Evolutionary conservation across 2,113 vertebrate genomes (phyloP), one percentile per base, ranked within the genome.

Genomic region (Gallinago media): DNA sequence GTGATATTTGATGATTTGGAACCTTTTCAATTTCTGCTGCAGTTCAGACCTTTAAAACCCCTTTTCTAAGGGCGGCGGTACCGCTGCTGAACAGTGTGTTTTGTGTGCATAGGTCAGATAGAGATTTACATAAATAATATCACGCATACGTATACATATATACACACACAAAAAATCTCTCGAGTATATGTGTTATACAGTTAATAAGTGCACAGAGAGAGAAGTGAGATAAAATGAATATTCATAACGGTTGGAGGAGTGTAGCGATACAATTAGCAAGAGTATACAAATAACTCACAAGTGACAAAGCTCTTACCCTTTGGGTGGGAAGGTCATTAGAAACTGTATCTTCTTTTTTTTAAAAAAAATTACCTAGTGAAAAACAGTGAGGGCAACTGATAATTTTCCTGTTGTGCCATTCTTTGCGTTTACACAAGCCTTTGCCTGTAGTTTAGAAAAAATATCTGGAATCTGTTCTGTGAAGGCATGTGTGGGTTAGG

Each of bases 211-310:
- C 76, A 95, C 90, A 79, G 83, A 76, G 92, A 96, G 73, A 62
- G 83, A 92, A 93, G 92, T 96, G 78, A 88, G 87, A 78, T 91
- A 85, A 96, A 87, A 97, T 97, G 92, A 97, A 93, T 97, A 94
- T 97, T 97, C 97, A 95, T 97, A 93, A 71, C 1, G 0, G 38
- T 83, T 58, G 71, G 91, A 93, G 93, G 72, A 97, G 67, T 84
- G 85, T 85, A 93, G 91, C 75, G 12, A 84, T 97, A 96, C 77
- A 98, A 94, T 97, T 97, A 97, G 79, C 92, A 84, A 77, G 96
- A 93, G 61, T 94, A 76, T 95, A 93, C 94, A 94, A 93, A 94
- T 94, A 82, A 92, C 92, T 96, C 92, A 92, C 56, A 68, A 96
- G 94, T 93, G 95, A 94, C 89, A 94, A 92, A 96, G 83, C 93